A percentile compares a stretch with the other conserved stretches of the same genome.
These are phyloP conservation scores for Amazona guildingii DNA, from an alignment of 2,113 vertebrate species.

Conservation along the genomic window DNA sequence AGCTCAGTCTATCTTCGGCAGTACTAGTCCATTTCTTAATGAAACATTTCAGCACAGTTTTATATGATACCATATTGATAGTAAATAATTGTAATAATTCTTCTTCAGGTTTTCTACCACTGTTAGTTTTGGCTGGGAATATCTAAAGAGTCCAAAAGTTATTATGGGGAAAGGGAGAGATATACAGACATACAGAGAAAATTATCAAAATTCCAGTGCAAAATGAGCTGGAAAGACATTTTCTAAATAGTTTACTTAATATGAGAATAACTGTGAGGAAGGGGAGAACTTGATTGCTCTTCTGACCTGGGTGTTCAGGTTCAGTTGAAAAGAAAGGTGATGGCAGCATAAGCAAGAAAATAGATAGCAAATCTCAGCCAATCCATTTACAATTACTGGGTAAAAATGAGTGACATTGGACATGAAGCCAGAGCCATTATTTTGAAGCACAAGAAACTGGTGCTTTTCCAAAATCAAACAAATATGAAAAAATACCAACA, in stretches of 20 bases:
- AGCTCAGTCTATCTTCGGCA: neutral
- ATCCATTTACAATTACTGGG: neutral
- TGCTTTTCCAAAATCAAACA: neutral
- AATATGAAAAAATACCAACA: neutral
- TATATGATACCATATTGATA: neutral
- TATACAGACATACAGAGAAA: neutral
- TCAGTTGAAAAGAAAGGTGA: neutral
- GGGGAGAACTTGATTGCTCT: neutral
- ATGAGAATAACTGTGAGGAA: neutral
- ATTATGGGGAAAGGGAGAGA: neutral
- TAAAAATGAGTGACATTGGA: neutral
- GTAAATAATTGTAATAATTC: neutral
- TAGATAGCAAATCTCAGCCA: neutral
- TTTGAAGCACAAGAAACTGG: neutral
- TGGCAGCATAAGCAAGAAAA: neutral
- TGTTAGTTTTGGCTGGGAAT: neutral
- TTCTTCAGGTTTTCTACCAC: neutral
- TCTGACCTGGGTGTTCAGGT: neutral
- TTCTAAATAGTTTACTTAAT: neutral
- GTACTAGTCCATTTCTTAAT: neutral
- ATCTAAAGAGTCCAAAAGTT: neutral
- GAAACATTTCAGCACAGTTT: neutral
- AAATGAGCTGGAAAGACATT: neutral
- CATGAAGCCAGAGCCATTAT: neutral
- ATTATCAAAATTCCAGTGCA: neutral